These are phyloP conservation scores for Prolemur simus DNA, from an alignment of 2,113 vertebrate genomes.

Conservation along the genomic window DNA sequence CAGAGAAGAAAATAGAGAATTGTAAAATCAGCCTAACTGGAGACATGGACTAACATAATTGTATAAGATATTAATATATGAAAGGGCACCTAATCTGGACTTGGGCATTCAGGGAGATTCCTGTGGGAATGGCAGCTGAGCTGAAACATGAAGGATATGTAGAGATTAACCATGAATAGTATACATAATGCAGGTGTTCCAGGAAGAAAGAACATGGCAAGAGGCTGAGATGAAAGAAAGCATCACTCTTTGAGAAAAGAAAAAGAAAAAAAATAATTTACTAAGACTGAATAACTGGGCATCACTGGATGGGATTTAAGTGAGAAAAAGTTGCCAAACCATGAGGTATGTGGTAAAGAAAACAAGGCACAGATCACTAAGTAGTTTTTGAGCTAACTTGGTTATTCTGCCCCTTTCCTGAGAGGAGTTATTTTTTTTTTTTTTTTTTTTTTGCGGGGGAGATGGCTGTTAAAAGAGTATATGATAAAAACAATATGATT, in stretches of 20 bases:
- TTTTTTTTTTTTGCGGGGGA: background rate
- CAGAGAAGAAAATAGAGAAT: background rate
- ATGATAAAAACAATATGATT: background rate
- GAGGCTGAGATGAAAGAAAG: background rate
- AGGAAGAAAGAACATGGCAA: background rate
- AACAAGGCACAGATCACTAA: too few species aligned
- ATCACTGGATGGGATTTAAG: background rate
- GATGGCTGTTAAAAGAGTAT: background rate
- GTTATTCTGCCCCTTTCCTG: background rate
- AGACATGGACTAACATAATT: background rate
- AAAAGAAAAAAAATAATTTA: background rate
- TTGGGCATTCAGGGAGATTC: background rate
- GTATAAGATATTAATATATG: background rate
- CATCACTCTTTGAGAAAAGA: background rate
- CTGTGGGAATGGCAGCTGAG: background rate
- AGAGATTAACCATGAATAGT: background rate
- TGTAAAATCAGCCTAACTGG: background rate
- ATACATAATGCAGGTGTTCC: background rate
- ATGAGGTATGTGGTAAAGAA: too few species aligned
- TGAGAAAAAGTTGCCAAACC: background rate
- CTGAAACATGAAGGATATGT: background rate
- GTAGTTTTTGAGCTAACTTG: background rate
- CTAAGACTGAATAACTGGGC: background rate
- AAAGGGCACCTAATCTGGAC: background rate
- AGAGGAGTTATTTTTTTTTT: background rate